Evolutionary conservation across 2,113 vertebrate species (phyloP).

Genomic region (Sakesphorus luctuosus): DNA sequence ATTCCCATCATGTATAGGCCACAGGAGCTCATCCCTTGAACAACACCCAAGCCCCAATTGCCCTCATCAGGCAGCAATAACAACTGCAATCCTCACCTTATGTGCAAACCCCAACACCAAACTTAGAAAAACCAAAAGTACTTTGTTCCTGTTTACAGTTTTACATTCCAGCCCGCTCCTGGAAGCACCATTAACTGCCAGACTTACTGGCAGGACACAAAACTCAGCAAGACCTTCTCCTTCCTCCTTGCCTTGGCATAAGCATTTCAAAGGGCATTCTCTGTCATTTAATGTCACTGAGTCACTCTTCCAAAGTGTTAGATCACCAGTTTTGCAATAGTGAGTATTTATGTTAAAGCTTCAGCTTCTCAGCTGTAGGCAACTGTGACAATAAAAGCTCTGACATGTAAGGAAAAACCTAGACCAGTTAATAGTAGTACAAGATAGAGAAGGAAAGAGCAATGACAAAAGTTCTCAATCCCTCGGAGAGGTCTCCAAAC

Average conservation of each 20-base stretch:
- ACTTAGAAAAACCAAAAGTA: neutral
- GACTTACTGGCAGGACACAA: neutral
- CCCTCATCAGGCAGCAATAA: neutral
- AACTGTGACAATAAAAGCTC: neutral
- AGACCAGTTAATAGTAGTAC: neutral
- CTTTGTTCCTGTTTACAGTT: neutral
- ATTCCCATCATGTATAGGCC: accelerated
- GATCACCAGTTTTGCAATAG: neutral
- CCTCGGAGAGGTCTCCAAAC: neutral
- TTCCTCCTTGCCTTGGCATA: neutral
- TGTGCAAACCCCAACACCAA: accelerated
- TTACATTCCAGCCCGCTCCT: neutral
- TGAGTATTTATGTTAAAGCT: neutral
- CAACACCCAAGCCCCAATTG: accelerated
- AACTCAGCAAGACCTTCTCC: neutral
- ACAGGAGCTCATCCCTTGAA: neutral
- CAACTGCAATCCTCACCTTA: accelerated
- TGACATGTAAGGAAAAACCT: neutral
- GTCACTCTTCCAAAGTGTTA: neutral
- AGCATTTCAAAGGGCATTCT: neutral
- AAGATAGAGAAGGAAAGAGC: neutral
- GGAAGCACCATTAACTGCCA: too few species aligned
- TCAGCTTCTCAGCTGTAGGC: neutral
- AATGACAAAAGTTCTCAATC: neutral
- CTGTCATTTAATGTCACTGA: neutral